Evolutionary conservation across 2,888 invertebrate genomes (phyloP).

Genomic region (Deilephila porcellus): DNA sequence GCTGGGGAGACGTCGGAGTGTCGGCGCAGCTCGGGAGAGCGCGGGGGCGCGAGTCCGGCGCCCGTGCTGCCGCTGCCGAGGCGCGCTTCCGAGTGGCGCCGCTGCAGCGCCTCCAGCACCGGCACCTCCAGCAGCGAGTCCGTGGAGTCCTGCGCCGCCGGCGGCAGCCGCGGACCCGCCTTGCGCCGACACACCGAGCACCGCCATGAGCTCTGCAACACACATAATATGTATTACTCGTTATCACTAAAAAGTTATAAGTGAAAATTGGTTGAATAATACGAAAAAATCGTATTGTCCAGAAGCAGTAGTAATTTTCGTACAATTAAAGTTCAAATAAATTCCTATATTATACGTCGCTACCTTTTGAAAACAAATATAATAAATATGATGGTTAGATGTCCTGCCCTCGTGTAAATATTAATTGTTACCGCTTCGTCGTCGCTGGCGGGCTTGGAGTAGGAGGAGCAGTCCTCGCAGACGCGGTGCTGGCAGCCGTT

Average conservation of each 20-base stretch:
- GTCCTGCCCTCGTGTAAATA: neutral
- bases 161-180: conserved; percentile 90
- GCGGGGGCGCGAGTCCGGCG: conserved; percentile 91
- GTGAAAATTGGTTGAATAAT: no score
- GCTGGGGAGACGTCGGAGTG: conserved; percentile 95
- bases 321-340: no score
- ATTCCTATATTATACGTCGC: no score
- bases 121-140: conserved; percentile 93
- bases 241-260: no score
- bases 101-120: conserved; percentile 90
- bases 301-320: no score
- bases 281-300: no score
- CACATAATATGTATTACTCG: neutral
- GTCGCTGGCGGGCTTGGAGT: conserved; percentile 93
- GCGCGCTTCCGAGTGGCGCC: conserved; percentile 91
- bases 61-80: conserved; percentile 81
- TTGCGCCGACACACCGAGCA: conserved; percentile 95
- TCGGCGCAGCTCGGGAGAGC: conserved; percentile 91
- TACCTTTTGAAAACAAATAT: no score
- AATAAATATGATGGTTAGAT: neutral
- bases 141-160: conserved; percentile 92
- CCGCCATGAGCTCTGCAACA: conserved; percentile 89
- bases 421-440: conserved; percentile 89
- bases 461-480: conserved; percentile 97
- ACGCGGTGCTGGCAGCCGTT: conserved; percentile 95